Evolutionary conservation across 2,888 invertebrate species (phyloP), one percentile per base, ranked within the genome.

Genomic region (Thera britannica): DNA sequence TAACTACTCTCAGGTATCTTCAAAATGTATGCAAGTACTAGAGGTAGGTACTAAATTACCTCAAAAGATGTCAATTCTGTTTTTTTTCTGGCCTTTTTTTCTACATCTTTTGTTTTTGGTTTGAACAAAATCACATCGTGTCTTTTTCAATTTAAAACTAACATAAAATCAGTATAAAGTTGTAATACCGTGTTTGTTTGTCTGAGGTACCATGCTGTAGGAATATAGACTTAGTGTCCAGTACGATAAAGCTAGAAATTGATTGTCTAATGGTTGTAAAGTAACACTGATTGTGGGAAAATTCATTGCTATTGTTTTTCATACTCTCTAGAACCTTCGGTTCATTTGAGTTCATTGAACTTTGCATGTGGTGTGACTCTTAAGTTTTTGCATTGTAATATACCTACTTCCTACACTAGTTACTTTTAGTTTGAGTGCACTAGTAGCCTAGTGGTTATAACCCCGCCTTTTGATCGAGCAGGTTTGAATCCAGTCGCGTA

Each of bases 281-380:
- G 75, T 74, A 62, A 79, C 75, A 83, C 84, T 79, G 79, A 79
- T 79, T 83, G 87, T 90, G 90, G 84, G 90, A 91, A 86, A 79
- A 72, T 77, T 80, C 76, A 75, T 70, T 73, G 82, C 80, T 77
- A 89, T 90, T 89, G 90, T 90, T 83, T 87, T 84, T 81, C 76
- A 72, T 78, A 79, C 81, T 83, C 83, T 83, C 79, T 82, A 80
- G 64, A 72, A 84, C 88, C 89, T 89, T 88, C 83, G 78, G 83
- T 83, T 83, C 77, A 81, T 78, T 81, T 71, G 75, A 80, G 90
- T 84, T 87, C 88, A 80, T 65, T 83, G 90, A 89, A 82, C 89
- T 34, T 34, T 52, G 51, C 72, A 72, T 51, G 49, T 49, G 51
- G 23, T 51, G 46, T 57, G 69, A 58, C 70, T 58, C 62, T 72